phyloP scores from a whole-genome alignment of 1,140 invertebrate genomes.

The Epicauta chinensis region DNA sequence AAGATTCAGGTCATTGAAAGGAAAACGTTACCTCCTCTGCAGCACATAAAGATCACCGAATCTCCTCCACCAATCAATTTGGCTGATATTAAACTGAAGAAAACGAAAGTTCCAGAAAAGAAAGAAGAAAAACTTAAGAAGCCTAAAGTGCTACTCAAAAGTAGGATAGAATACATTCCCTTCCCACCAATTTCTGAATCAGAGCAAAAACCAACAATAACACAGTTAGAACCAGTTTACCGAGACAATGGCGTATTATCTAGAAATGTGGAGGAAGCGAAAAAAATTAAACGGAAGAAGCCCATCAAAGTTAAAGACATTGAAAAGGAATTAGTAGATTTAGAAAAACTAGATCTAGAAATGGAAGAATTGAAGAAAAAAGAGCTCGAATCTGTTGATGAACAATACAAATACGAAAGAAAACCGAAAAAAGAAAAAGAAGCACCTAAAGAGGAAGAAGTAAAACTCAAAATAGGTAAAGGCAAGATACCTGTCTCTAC shows the following conservation, averaged over 20 bases:
- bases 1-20: slow-evolving; percentile 3
- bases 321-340: slow-evolving; percentile 62
- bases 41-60: slow-evolving; percentile 10
- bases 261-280: slow-evolving; percentile 62
- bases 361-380: slow-evolving; percentile 45
- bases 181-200: slow-evolving; percentile 48
- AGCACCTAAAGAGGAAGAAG: slow-evolving; percentile 37
- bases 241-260: slow-evolving; percentile 60
- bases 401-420: slow-evolving; percentile 27
- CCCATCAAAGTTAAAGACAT: slow-evolving; percentile 46
- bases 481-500: slow-evolving; percentile 41
- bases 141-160: slow-evolving; percentile 59
- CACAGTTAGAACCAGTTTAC: slow-evolving; percentile 47
- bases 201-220: slow-evolving; percentile 46
- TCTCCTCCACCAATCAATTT: slow-evolving; percentile 30
- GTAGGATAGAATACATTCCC: slow-evolving; percentile 53
- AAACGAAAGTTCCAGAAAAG: slow-evolving; percentile 32
- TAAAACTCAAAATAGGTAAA: slow-evolving; percentile 45
- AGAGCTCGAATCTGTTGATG: slow-evolving; percentile 35
- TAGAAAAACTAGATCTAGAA: slow-evolving; percentile 63
- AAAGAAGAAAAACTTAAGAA: slow-evolving; percentile 45
- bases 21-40: background rate
- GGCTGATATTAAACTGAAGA: slow-evolving; percentile 38
- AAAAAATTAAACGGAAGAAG: slow-evolving; percentile 56
- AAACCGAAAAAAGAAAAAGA: slow-evolving; percentile 30